Evolutionary conservation across 2,888 invertebrate genomes (phyloP), one percentile per base, ranked within the genome.

Genomic region (Tholera decimalis): DNA sequence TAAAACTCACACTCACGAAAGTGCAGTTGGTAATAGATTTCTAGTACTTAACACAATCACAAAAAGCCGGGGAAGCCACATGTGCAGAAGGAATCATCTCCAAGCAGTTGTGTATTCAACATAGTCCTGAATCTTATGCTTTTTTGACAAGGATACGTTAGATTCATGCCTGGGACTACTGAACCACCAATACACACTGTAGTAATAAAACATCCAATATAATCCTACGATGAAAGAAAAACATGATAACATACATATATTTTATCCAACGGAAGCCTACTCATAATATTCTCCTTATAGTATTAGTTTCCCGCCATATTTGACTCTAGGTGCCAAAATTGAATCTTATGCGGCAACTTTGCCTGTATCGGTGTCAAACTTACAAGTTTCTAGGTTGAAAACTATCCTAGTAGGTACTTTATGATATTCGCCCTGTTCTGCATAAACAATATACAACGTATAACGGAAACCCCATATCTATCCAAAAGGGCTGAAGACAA

Each of bases 291-390:
- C 18, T 57, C 11, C 56, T 49, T 22, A 56, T 44, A 61, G 58
- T 75, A 80, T 76, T 65, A 77, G 57, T 62, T 78, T 72, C 47
- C 43, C 46, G 37, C 58, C 37, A 77, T 70, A 62, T 64, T 51
- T 11, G 50, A 24, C 59, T 62, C 39, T n/a, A 59, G 47, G 37
- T 24, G 22, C 47, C 39, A 47, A 73, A 65, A 77, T 68, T 67
- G 49, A 63, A 58, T 72, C 60, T 43, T 44, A 46, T 50, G 37
- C 33, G 44, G 26, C 4, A 70, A 47, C 44, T 70, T 57, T 39
- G 35, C 28, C 26, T 30, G 18, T n/a, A 53, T 70, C 37, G 35
- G 62, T 73, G 43, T 37, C 44, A 44, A 74, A 74, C 24, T 72
- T 3, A 20, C 4, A 30, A 56, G 41, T 26, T 41, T 39, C n/a